Percentiles rank a stretch among this genome's conserved stretches.
Evolutionary conservation across 2,888 invertebrate species (phyloP).

Genomic region (Cantharis flavilabris): DNA sequence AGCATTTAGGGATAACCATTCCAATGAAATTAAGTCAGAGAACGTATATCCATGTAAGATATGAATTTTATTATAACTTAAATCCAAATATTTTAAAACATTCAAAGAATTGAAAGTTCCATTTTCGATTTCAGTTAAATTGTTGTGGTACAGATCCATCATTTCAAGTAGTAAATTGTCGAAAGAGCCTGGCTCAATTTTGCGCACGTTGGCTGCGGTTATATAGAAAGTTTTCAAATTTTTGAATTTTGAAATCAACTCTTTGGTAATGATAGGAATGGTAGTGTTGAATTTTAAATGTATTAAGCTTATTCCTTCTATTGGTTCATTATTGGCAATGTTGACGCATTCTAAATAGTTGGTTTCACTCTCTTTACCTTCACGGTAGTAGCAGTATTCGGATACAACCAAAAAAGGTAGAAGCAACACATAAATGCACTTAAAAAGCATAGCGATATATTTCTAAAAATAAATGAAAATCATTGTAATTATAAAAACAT

Average conservation of each 20-base stretch:
- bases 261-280: slow-evolving; percentile 8
- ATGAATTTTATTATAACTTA: slow-evolving; percentile 18
- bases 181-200: slow-evolving; percentile 13
- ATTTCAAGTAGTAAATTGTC: slow-evolving; percentile 12
- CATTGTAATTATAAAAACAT: not conserved
- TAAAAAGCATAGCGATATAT: not conserved
- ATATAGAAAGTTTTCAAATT: slow-evolving; percentile 20
- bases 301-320: slow-evolving; percentile 22
- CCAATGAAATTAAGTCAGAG: slow-evolving; percentile 7
- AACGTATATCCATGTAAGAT: not conserved
- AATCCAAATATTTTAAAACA: slow-evolving; percentile 8
- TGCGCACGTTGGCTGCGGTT: slow-evolving; percentile 19
- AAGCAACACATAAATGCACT: not conserved
- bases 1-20: slow-evolving; percentile 18
- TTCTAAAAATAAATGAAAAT: not conserved
- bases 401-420: not conserved
- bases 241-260: slow-evolving; percentile 7
- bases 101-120: slow-evolving; percentile 7
- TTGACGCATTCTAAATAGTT: slow-evolving; percentile 15
- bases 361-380: slow-evolving; percentile 7
- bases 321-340: not conserved
- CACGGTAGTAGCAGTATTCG: slow-evolving; percentile 20
- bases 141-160: slow-evolving; percentile 20
- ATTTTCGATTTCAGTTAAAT: slow-evolving; percentile 10
- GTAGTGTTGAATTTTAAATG: slow-evolving; percentile 16